Evolutionary conservation across 2,797 vertebrate species (phyloP).

Genomic region (Octomys mimax): DNA sequence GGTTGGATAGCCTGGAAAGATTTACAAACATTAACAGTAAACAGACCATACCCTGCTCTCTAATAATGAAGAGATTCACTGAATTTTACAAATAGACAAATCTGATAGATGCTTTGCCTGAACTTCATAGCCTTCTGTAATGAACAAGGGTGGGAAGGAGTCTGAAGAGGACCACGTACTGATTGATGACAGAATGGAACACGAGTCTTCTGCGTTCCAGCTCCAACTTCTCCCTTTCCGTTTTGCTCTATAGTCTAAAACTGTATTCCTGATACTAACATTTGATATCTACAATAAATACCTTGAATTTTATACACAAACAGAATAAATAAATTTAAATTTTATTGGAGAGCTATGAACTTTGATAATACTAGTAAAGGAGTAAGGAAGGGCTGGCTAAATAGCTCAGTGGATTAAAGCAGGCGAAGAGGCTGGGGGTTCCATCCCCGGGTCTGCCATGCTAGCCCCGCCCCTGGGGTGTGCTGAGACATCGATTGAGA

Average conservation of each 20-base stretch:
- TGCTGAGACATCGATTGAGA: too few species aligned
- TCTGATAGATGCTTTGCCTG: not conserved
- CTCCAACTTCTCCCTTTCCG: not conserved
- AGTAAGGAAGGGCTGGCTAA: not conserved
- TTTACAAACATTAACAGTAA: not conserved
- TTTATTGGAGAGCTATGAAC: not conserved
- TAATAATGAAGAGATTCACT: not conserved
- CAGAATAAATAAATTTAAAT: constrained; percentile 28
- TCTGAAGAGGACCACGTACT: not conserved
- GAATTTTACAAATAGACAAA: constrained; percentile 19
- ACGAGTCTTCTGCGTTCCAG: not conserved
- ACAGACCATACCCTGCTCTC: not conserved
- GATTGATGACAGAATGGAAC: not conserved
- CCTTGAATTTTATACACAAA: constrained; percentile 32
- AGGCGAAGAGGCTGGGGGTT: too few species aligned
- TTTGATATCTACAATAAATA: not conserved
- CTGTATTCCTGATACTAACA: not conserved
- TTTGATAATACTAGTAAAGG: constrained; percentile 38
- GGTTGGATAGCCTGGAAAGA: not conserved
- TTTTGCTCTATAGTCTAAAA: not conserved
- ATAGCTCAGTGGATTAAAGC: too few species aligned
- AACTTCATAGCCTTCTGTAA: not conserved
- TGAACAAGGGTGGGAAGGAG: not conserved
- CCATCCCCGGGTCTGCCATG: too few species aligned
- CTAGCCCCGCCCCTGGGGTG: too few species aligned